A percentile compares a stretch with the other conserved stretches of the same genome.
Evolutionary conservation across 2,113 vertebrate genomes (phyloP).

Genomic region (Hepsetus odoe): DNA sequence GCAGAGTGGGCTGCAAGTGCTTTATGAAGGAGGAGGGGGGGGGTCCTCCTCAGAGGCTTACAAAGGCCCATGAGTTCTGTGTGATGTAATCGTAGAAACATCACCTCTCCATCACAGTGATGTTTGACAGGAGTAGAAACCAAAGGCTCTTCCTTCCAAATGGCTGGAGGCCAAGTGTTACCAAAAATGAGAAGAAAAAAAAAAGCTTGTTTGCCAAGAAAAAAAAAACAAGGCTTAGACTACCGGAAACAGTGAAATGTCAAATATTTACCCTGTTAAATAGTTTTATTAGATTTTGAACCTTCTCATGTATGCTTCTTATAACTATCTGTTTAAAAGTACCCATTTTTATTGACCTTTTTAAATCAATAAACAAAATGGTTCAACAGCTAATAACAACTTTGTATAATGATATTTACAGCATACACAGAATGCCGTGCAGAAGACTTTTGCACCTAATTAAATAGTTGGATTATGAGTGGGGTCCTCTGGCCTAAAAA

Average conservation of each 20-base stretch:
- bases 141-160: constrained; percentile 8
- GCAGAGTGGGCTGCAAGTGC: constrained; percentile 58
- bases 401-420: too few relatives aligned
- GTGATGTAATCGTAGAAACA: constrained; percentile 66
- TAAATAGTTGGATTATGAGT: too few relatives aligned
- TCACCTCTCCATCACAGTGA: constrained; percentile 53
- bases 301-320: too few relatives aligned
- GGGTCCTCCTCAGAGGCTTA: constrained; percentile 63
- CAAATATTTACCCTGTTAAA: not conserved
- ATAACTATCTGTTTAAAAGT: too few relatives aligned
- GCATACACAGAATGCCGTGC: too few relatives aligned
- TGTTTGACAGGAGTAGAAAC: constrained; percentile 11
- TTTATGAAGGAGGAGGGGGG: constrained; percentile 24
- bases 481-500: too few relatives aligned
- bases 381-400: too few relatives aligned
- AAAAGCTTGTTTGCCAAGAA: not conserved
- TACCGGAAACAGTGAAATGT: not conserved
- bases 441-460: too few relatives aligned
- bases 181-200: not conserved
- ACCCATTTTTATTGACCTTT: too few relatives aligned
- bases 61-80: constrained; percentile 55
- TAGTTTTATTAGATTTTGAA: too few relatives aligned
- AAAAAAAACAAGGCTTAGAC: not conserved
- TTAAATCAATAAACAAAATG: too few relatives aligned
- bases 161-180: constrained; percentile 12